Conservation (phyloP, 2,888 invertebrate genomes). For the Acanthopleura granulata region DNA sequence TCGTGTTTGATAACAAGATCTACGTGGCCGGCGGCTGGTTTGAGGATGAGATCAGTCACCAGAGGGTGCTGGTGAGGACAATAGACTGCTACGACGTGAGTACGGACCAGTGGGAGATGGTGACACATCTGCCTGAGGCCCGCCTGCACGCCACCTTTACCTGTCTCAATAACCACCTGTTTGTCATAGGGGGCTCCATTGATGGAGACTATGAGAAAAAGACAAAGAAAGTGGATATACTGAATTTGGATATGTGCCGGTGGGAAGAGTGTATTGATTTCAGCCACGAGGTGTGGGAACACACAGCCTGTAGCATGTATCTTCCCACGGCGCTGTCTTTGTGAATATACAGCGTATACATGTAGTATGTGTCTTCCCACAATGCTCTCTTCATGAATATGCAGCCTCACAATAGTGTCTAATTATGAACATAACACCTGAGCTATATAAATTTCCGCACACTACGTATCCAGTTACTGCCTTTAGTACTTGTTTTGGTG, state of each 20-base stretch:
- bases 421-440: no score
- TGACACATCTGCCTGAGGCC: constrained; percentile 77
- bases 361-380: no score
- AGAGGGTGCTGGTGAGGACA: constrained; percentile 74
- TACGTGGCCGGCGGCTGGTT: constrained; percentile 70
- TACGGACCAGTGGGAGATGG: constrained; percentile 75
- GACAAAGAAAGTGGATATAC: constrained; percentile 78
- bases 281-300: constrained; percentile 81
- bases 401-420: no score
- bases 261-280: constrained; percentile 78
- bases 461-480: no score
- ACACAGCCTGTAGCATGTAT: constrained; percentile 78
- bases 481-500: no score
- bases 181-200: constrained; percentile 80
- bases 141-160: constrained; percentile 80
- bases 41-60: constrained; percentile 68
- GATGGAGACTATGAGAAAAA: constrained; percentile 79
- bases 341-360: no score
- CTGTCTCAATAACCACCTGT: constrained; percentile 75
- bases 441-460: no score
- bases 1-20: constrained; percentile 41
- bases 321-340: constrained; percentile 72
- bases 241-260: constrained; percentile 75
- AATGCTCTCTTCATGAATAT: no score
- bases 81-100: constrained; percentile 78